These are phyloP conservation scores for Strigops habroptila DNA, from an alignment of 2,113 vertebrate species.

Conservation along the genomic window DNA sequence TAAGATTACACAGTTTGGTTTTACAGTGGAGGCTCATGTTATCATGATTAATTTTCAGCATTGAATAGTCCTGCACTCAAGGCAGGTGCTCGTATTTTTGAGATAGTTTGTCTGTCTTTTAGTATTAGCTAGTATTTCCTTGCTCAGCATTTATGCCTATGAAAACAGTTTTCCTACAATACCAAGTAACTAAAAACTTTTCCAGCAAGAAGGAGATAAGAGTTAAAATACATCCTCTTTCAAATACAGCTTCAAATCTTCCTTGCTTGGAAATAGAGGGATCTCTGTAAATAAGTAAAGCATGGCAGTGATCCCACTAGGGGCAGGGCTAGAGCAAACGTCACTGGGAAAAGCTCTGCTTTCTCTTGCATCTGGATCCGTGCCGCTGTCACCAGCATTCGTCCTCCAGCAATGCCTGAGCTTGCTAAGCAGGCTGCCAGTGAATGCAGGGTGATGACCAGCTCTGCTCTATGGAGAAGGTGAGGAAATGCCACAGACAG, in stretches of 20 bases:
- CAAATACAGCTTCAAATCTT: background rate
- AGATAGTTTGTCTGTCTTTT: background rate
- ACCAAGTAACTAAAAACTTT: background rate
- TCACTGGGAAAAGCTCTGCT: background rate
- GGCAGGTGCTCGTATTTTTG: background rate
- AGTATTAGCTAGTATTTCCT: background rate
- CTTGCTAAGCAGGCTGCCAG: background rate
- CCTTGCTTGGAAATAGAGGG: background rate
- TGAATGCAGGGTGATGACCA: background rate
- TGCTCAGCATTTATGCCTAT: background rate
- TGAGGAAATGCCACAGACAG: background rate
- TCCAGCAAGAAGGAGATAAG: background rate
- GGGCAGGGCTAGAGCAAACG: background rate
- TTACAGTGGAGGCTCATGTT: background rate
- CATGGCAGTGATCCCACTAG: slow-evolving; percentile 22
- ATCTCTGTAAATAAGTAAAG: background rate
- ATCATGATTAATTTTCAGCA: background rate
- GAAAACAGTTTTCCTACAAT: background rate
- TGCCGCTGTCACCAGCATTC: background rate
- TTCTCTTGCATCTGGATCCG: background rate
- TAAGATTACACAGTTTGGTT: background rate
- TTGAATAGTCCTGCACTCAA: background rate
- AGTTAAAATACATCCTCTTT: rapidly evolving
- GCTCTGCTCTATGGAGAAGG: background rate
- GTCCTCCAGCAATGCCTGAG: background rate